These are phyloP conservation scores for Caenorhabditis parvicauda DNA, from an alignment of 2,888 invertebrate species.

Conservation along the genomic window DNA sequence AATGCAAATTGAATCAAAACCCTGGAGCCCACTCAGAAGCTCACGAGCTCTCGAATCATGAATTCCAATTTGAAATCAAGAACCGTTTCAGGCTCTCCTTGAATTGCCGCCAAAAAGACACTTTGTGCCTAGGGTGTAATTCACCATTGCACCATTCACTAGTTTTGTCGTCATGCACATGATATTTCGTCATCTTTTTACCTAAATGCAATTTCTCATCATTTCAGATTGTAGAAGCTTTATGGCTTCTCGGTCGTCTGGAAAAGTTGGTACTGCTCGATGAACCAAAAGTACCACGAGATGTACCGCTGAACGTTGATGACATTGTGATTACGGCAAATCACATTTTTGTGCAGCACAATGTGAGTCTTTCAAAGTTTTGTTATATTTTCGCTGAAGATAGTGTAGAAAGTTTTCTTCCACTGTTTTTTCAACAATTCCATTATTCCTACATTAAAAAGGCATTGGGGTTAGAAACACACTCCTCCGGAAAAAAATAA, in stretches of 20 bases:
- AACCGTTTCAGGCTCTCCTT: too few relatives aligned
- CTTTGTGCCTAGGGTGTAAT: too few relatives aligned
- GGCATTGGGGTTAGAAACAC: not conserved
- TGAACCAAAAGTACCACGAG: conserved; percentile 39
- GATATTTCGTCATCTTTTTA: not conserved
- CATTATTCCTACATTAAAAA: conserved; percentile 3
- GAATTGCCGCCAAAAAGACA: too few relatives aligned
- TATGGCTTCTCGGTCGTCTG: conserved; percentile 86
- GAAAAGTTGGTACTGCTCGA: conserved; percentile 66
- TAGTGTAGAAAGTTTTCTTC: not conserved
- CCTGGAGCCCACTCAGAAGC: too few relatives aligned
- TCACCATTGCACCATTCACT: not conserved
- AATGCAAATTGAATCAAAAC: too few relatives aligned
- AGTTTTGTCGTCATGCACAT: not conserved
- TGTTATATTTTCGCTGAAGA: too few relatives aligned
- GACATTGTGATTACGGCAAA: conserved; percentile 90
- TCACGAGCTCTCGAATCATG: too few relatives aligned
- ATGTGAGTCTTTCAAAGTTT: conserved; percentile 71
- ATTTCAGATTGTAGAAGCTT: conserved; percentile 76
- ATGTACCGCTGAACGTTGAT: conserved; percentile 72
- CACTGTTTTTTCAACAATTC: conserved; percentile 1
- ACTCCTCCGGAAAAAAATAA: too few relatives aligned
- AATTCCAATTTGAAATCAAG: too few relatives aligned
- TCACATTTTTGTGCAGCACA: conserved; percentile 89
- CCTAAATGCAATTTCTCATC: not conserved